Conservation (phyloP, 2,797 vertebrate genomes). For the Mormyrus proboscirostris region DNA sequence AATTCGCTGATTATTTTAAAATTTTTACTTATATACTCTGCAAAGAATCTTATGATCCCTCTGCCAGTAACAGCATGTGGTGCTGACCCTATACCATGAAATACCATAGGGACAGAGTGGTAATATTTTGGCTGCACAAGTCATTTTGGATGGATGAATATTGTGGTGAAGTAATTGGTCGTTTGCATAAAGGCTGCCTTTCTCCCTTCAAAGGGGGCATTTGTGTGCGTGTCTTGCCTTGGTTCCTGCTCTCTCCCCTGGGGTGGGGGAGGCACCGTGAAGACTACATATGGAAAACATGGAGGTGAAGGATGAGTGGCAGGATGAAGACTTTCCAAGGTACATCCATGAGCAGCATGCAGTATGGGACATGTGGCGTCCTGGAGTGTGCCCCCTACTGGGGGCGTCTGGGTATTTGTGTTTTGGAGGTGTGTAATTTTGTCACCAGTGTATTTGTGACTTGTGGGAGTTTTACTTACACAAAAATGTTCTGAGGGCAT, state of each 20-base stretch:
- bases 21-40: neutral
- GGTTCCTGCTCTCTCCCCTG: neutral
- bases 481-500: neutral
- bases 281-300: slow-evolving; percentile 8
- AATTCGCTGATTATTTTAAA: neutral
- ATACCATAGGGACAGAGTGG: neutral
- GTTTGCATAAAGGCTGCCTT: neutral
- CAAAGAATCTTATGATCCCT: neutral
- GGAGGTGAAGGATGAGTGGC: slow-evolving; percentile 17
- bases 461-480: neutral
- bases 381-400: neutral
- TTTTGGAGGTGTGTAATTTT: neutral
- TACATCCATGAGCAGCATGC: neutral
- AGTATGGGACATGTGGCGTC: neutral
- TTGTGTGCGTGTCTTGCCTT: neutral
- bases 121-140: neutral
- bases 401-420: neutral
- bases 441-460: neutral
- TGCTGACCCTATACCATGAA: neutral
- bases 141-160: neutral
- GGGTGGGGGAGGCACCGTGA: neutral
- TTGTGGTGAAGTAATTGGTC: neutral
- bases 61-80: neutral
- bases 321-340: slow-evolving; percentile 12
- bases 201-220: neutral